These are phyloP conservation scores for Mormyrus iriodes DNA, from an alignment of 2,113 vertebrate species.

Conservation along the genomic window DNA sequence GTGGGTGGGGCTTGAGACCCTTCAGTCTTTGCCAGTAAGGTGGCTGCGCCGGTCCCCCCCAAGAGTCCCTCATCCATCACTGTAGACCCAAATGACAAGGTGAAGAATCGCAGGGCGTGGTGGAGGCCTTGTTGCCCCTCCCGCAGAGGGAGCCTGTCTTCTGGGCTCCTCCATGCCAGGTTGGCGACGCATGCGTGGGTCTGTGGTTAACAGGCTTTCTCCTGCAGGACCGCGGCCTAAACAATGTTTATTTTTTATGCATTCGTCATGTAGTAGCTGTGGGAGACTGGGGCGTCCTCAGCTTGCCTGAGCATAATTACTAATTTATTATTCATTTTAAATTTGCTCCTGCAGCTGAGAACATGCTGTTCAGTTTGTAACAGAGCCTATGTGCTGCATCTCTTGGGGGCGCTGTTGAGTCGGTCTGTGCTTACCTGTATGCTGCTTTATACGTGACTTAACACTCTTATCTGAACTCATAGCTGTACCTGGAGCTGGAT, in stretches of 20 bases:
- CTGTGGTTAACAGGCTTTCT: background rate
- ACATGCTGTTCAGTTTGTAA: background rate
- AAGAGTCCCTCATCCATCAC: background rate
- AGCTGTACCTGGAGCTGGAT: conserved; percentile 28
- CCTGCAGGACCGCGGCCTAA: background rate
- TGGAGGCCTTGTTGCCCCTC: background rate
- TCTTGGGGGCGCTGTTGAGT: background rate
- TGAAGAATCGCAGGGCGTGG: background rate
- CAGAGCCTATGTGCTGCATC: background rate
- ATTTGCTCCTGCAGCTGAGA: background rate
- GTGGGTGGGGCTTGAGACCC: background rate
- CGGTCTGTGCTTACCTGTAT: conserved; percentile 14
- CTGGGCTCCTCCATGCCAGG: background rate
- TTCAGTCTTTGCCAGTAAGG: background rate
- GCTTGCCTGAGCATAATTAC: background rate
- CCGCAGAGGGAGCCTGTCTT: background rate
- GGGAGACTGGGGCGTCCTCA: background rate
- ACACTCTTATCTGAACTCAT: conserved; percentile 39
- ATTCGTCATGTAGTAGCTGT: background rate
- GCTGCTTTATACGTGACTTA: conserved; percentile 40
- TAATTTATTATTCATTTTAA: background rate
- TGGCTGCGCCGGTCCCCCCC: background rate
- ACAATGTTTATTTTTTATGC: background rate
- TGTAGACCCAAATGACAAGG: background rate
- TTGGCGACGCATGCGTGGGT: background rate